Base-by-base conservation (phyloP, 2,113 vertebrate genomes). In the Rhineura floridana region DNA sequence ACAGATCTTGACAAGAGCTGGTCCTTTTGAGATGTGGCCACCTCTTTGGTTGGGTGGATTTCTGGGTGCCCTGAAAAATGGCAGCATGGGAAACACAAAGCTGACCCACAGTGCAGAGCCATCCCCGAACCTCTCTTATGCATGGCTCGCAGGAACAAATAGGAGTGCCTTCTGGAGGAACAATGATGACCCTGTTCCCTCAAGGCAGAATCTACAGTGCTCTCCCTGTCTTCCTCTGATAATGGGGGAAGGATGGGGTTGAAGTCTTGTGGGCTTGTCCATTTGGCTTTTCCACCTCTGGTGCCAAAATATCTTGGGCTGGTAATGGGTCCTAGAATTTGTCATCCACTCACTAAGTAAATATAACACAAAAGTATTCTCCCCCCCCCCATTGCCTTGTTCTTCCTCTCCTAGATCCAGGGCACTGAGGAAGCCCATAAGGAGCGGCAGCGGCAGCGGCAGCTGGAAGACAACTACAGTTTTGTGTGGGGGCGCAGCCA, bases 381-480 rank as follows among this genome's bases (percentile, higher is more conserved):
- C 17, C 55, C 44, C 4, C 46, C 10, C 1, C 19, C 5, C 33
- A n/a, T 10, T 25, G 9, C 13, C 10, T 44, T 81, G 48, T 5
- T 59, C 44, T 73, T 81, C 42, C 48, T 48, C 79, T n/a, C 1
- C 13, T 8, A 98, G 98, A 98, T 98, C 17, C 98, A 98, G 84
- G 98, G 98, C 72, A 98, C 97, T 8, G 98, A 98, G 86, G 98
- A 98, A 88, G 98, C 98, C 8, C 97, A 98, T 92, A 98, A 98
- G 84, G 98, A 99, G 78, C 97, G 97, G 84, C 97, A 97, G 81
- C 95, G 98, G 67, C 98, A 98, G 85, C 97, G 98, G 70, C 98
- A 98, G 78, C 90, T 99, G 90, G 98, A 99, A 90, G 98, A 97
- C 96, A 99, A 99, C 90, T 99, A 99, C 83, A 97, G 96, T 87